These are phyloP conservation scores for Eupristina koningsbergeri DNA, from an alignment of 1,140 invertebrate genomes.

Conservation along the genomic window DNA sequence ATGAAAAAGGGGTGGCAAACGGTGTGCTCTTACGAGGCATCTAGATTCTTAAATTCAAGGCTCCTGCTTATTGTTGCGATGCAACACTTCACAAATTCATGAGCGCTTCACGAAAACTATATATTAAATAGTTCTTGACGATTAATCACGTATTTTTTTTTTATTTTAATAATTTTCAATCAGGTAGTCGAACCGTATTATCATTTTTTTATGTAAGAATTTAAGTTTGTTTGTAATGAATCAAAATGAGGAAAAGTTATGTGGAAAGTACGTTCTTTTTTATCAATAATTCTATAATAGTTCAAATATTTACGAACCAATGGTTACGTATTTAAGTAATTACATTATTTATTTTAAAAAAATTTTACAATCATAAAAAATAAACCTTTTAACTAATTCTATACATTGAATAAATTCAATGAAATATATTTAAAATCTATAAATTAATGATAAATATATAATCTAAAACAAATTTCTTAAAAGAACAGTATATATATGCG, in stretches of 20 bases:
- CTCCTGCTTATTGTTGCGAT: conserved; percentile 17
- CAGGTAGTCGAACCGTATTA: conserved; percentile 38
- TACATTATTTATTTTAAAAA: neutral
- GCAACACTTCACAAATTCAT: conserved; percentile 34
- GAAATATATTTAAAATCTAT: too few relatives aligned
- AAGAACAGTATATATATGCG: too few relatives aligned
- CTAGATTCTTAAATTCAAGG: conserved; percentile 48
- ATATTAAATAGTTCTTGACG: conserved; percentile 20
- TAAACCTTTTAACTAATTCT: too few relatives aligned
- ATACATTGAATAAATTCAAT: too few relatives aligned
- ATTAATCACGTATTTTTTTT: conserved; percentile 3
- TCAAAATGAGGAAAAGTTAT: conserved; percentile 45
- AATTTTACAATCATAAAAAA: too few relatives aligned
- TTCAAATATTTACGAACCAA: conserved; percentile 16
- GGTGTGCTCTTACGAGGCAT: conserved; percentile 63
- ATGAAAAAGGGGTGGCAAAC: conserved; percentile 63
- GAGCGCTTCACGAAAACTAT: conserved; percentile 3
- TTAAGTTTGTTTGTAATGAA: conserved; percentile 23
- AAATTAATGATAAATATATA: too few relatives aligned
- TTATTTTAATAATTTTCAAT: conserved; percentile 39
- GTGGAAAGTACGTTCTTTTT: conserved; percentile 31
- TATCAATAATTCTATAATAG: conserved; percentile 36
- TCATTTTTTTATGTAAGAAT: conserved; percentile 3
- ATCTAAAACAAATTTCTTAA: too few relatives aligned
- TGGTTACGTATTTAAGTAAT: conserved; percentile 41